Evolutionary conservation across 2,113 vertebrate genomes (phyloP).

Genomic region (Psophia crepitans): DNA sequence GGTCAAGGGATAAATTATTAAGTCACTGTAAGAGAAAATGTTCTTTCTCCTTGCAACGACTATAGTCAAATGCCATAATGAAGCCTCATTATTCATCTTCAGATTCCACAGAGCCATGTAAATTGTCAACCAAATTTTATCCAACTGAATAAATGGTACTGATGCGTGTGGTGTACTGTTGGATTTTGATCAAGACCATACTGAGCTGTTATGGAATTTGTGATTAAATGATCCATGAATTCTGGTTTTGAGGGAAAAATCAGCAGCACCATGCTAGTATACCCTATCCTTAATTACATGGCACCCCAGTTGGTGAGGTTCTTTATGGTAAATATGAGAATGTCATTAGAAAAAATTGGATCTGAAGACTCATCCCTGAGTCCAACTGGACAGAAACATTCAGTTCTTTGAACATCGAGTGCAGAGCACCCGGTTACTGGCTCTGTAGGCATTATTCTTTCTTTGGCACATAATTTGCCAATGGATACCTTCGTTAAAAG

Average conservation of each 20-base stretch:
- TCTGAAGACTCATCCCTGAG: neutral
- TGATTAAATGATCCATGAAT: neutral
- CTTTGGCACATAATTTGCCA: neutral
- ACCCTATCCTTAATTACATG: neutral
- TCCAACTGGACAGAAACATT: neutral
- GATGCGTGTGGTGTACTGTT: neutral
- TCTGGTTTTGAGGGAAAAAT: neutral
- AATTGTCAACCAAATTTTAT: neutral
- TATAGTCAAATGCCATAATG: neutral
- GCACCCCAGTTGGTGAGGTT: neutral
- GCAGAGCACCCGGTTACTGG: neutral
- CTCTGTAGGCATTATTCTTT: neutral
- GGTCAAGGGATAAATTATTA: constrained; percentile 1
- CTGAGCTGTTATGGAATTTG: neutral
- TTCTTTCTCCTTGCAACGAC: neutral
- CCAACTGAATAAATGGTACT: neutral
- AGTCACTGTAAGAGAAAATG: neutral
- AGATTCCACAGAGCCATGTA: neutral
- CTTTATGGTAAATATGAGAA: neutral
- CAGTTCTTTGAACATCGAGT: neutral
- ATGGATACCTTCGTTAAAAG: neutral
- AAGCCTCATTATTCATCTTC: neutral
- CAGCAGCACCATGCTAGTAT: neutral
- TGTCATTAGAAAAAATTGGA: neutral
- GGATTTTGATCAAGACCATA: neutral